Base-by-base conservation (phyloP, 2,888 invertebrate species). In the Norana najaformis region DNA sequence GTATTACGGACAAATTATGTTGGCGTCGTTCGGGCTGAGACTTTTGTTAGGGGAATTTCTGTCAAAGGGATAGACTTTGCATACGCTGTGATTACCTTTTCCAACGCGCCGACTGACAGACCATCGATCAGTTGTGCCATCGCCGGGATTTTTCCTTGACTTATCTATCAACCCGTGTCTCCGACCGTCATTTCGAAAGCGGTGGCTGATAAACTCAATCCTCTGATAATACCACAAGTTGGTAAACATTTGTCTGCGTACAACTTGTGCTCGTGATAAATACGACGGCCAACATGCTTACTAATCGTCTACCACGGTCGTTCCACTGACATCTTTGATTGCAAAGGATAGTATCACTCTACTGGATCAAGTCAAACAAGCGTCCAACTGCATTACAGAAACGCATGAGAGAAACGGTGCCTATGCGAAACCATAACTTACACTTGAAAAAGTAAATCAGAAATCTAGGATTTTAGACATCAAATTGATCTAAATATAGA, bases 1-100 rank as follows among this genome's bases (percentile, higher is more conserved):
- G 69, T 69, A 69, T 69, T 69, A 69, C 69, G 69, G 69, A 69
- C 69, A 69, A 69, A 69, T 69, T 69, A n/a, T 69, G n/a, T n/a
- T n/a, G n/a, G 69, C 69, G n/a, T 69, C n/a, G n/a, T n/a, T 30
- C 69, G 69, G 11, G 8, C 69, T n/a, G 69, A 13, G n/a, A n/a
- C 69, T 69, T 69, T 69, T 69, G 69, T 69, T 69, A 4, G n/a
- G 8, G 30, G 69, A 2, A 3, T 0, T 69, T 69, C 69, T n/a
- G 69, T 69, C 69, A 69, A n/a, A 69, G 69, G 69, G 69, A n/a
- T 69, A 69, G n/a, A 69, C 69, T 30, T 69, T 69, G 69, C 30
- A 69, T n/a, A 69, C 69, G n/a, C 30, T 8, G 69, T n/a, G 30
- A 69, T 69, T 69, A 69, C 69, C n/a, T 69, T 69, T n/a, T 1